Conservation (phyloP, 2,797 vertebrate genomes). For the Botia almorhae region DNA sequence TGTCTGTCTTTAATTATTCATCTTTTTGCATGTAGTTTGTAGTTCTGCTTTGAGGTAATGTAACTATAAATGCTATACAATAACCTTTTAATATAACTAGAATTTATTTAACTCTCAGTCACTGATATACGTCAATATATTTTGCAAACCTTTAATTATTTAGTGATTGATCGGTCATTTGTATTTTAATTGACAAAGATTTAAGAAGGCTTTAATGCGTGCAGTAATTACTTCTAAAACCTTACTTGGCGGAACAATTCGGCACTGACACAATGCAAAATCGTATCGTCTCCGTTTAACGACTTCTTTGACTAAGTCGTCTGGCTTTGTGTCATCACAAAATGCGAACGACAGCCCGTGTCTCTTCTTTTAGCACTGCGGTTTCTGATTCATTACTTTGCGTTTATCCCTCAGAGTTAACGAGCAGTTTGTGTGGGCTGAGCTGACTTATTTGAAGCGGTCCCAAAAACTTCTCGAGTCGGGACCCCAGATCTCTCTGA, state of each 20-base stretch:
- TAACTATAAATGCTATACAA: too few relatives aligned
- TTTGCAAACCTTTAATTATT: neutral
- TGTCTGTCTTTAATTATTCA: too few relatives aligned
- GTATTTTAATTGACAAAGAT: too few relatives aligned
- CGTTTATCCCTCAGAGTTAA: slow-evolving; percentile 7
- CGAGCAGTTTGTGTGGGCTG: slow-evolving; percentile 13
- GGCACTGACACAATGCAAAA: neutral
- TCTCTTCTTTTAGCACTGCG: neutral
- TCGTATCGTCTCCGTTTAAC: neutral
- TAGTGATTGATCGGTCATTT: neutral
- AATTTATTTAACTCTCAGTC: too few relatives aligned
- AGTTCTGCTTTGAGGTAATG: neutral
- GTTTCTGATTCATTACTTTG: slow-evolving; percentile 21
- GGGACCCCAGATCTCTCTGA: slow-evolving; percentile 55
- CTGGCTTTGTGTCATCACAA: neutral
- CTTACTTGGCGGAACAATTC: neutral
- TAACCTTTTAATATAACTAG: too few relatives aligned
- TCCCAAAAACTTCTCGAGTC: slow-evolving; percentile 36
- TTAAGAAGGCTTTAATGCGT: neutral
- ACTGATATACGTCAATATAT: neutral
- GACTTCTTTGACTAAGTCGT: neutral
- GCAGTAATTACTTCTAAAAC: too few relatives aligned
- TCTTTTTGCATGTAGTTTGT: neutral
- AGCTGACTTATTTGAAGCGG: slow-evolving; percentile 41
- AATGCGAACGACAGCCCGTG: neutral